phyloP scores from a whole-genome alignment of 1,140 invertebrate species.

The Ridgeia piscesae region DNA sequence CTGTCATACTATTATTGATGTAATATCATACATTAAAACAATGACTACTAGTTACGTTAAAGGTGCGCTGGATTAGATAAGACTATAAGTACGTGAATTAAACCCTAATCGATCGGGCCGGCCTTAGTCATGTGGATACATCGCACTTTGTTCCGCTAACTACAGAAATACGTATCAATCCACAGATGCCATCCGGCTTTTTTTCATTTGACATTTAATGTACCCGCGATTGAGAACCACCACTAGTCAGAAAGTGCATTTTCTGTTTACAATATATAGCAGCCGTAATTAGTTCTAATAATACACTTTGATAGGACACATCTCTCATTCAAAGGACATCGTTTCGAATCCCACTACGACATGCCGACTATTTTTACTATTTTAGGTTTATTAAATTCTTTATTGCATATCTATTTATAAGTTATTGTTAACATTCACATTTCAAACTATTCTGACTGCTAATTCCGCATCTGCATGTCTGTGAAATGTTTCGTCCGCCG shows the following conservation, averaged over 20 bases:
- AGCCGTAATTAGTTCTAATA: background rate
- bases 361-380: background rate
- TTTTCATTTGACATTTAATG: background rate
- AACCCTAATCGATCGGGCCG: background rate
- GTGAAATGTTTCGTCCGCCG: too few species aligned
- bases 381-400: too few species aligned
- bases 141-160: background rate
- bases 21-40: too few species aligned
- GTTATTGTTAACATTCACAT: too few species aligned
- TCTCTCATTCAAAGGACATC: background rate
- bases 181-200: background rate
- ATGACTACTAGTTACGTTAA: too few species aligned
- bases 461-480: too few species aligned
- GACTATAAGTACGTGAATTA: too few species aligned
- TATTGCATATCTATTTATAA: too few species aligned
- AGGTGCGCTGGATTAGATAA: too few species aligned
- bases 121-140: background rate
- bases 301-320: background rate
- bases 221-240: background rate
- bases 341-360: background rate
- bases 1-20: too few species aligned
- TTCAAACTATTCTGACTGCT: too few species aligned
- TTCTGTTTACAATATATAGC: background rate
- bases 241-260: background rate
- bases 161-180: background rate